Conservation (phyloP, 2,113 vertebrate genomes). For the Potamarius usumacintae region DNA sequence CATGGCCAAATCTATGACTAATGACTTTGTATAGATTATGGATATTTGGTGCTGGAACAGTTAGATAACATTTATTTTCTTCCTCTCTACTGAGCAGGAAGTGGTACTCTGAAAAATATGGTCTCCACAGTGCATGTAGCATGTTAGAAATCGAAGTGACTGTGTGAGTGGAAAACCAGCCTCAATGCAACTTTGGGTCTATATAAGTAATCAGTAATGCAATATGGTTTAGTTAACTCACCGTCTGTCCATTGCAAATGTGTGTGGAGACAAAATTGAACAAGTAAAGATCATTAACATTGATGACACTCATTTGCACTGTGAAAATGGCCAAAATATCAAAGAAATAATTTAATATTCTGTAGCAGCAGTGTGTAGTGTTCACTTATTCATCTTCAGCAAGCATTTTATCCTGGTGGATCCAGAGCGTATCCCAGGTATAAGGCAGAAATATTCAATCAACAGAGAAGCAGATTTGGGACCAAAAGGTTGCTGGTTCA, state of each 20-base stretch:
- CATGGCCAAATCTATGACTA: background rate
- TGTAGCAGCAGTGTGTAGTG: background rate
- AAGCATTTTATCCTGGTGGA: background rate
- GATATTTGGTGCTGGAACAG: background rate
- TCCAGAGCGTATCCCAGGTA: background rate
- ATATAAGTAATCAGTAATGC: background rate
- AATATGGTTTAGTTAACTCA: background rate
- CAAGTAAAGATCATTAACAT: background rate
- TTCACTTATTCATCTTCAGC: background rate
- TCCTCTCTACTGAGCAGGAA: background rate
- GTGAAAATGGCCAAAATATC: background rate
- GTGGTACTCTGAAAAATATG: background rate
- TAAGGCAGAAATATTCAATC: background rate
- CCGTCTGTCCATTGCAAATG: background rate
- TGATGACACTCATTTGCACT: background rate
- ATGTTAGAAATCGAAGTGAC: background rate
- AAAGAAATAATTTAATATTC: background rate
- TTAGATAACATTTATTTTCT: background rate
- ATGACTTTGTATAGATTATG: background rate
- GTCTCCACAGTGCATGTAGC: background rate
- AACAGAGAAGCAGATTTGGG: too few species aligned
- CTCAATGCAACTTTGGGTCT: background rate
- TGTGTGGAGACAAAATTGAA: background rate
- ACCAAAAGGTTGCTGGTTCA: too few species aligned
- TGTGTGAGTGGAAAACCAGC: background rate